A percentile compares a stretch with the other conserved stretches of the same genome.
These are phyloP conservation scores for Diplosoma virens DNA, from an alignment of 23 tunicate species.

Conservation along the genomic window DNA sequence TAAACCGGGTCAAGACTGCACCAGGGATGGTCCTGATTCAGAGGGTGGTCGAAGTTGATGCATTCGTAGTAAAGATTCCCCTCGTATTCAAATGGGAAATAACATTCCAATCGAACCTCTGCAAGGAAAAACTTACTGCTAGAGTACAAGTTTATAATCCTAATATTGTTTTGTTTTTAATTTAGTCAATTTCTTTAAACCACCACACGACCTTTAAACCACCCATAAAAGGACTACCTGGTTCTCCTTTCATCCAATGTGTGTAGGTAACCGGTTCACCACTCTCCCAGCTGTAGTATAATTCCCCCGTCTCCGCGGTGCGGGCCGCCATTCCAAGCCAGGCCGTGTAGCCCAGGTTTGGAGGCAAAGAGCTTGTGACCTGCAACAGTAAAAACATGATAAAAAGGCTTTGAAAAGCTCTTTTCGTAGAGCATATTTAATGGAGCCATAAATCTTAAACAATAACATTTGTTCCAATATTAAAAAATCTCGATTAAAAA, in stretches of 20 bases:
- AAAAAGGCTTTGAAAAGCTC: no score
- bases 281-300: slow-evolving; percentile 60
- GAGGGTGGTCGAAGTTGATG: slow-evolving; percentile 63
- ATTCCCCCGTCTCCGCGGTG: slow-evolving; percentile 38
- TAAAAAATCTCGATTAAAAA: no score
- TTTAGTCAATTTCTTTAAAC: no score
- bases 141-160: not conserved
- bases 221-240: no score
- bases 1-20: slow-evolving; percentile 78
- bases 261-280: slow-evolving; percentile 80
- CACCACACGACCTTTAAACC: no score
- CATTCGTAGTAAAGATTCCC: slow-evolving; percentile 82
- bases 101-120: slow-evolving; percentile 64
- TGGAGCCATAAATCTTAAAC: no score
- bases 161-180: not conserved
- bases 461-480: no score
- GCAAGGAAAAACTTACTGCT: not conserved
- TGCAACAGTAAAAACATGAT: slow-evolving; percentile 2
- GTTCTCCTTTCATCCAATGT: slow-evolving; percentile 63
- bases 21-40: slow-evolving; percentile 69
- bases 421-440: no score
- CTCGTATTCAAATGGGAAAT: slow-evolving; percentile 69
- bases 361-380: slow-evolving; percentile 57
- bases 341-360: slow-evolving; percentile 75
- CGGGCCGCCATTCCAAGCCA: slow-evolving; percentile 84